Evolutionary conservation across 2,888 invertebrate genomes (phyloP), one percentile per base, ranked within the genome.

Genomic region (Hirtodrosophila duncani): DNA sequence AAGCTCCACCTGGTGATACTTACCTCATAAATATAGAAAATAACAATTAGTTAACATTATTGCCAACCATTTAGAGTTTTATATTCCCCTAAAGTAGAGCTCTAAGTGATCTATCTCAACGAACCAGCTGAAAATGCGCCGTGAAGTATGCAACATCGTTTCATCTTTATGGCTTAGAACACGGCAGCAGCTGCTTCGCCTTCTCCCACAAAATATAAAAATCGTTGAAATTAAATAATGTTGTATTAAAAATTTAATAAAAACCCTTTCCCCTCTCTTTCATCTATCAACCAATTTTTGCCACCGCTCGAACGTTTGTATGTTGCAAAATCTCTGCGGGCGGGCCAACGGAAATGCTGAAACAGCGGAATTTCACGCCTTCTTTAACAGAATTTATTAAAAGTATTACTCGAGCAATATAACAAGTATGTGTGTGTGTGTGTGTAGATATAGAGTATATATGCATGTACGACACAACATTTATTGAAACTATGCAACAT

Each of bases 361-460:
- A 65, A 69, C 64, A 63, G 63, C 56, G 58, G 63, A 66, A 66
- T 81, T 81, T 82, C 77, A 82, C 81, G 81, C 81, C 81, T 81
- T 80, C 82, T 71, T 82, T 74, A 79, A 77, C 80, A 68, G 56
- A 65, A 55, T 82, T 79, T 79, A 82, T 71, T 77, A 58, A 58
- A 82, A 52, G 58, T 72, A 69, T 63, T 60, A 58, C 50, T 69
- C 45, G 46, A 43, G 58, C 48, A 48, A 48, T 45, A 45, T 31
- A 26, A 36, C 29, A 42, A 21, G 34, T 17, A 38, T 50, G 44
- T 42, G 31, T 20, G 24, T 9, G 9, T n/a, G 17, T 29, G 27
- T 39, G 38, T 11, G 10, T 39, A 45, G 44, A 38, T 42, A 39
- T 51, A 14, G 11, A 37, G 43, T 16, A 5, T 20, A 5, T 20